Percentiles rank a stretch among this genome's conserved stretches.
phyloP scores from a whole-genome alignment of 2,888 invertebrate species.

The Cancer borealis region DNA sequence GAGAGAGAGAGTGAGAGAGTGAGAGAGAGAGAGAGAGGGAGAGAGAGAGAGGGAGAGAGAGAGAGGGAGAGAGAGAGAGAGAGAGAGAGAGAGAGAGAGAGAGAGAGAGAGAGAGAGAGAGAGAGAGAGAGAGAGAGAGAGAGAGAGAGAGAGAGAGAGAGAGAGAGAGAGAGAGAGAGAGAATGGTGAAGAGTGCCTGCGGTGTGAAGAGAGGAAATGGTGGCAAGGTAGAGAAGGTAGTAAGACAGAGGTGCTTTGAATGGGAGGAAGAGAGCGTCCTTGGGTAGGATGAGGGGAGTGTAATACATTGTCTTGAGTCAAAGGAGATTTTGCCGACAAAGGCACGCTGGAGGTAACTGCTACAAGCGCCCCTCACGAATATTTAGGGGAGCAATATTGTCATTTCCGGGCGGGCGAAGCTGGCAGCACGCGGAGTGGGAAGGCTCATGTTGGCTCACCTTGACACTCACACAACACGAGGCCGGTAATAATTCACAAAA shows the following conservation, averaged over 20 bases:
- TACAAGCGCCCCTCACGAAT: slow-evolving; percentile 17
- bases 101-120: slow-evolving; percentile 54
- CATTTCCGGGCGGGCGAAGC: slow-evolving; percentile 30
- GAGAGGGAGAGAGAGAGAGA: slow-evolving; percentile 2
- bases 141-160: slow-evolving; percentile 13
- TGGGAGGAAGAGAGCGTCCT: neutral
- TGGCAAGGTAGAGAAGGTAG: neutral
- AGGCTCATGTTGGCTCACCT: neutral
- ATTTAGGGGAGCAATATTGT: slow-evolving; percentile 30
- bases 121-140: slow-evolving; percentile 37
- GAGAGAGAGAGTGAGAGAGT: neutral
- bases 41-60: slow-evolving; percentile 25
- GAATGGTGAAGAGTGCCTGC: neutral
- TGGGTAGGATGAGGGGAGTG: neutral
- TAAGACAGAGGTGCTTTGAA: neutral
- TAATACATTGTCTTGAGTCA: slow-evolving; percentile 36
- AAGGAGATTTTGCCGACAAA: slow-evolving; percentile 37
- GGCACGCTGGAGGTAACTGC: slow-evolving; percentile 4
- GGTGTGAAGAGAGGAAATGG: neutral
- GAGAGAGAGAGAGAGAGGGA: slow-evolving; percentile 16
- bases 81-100: slow-evolving; percentile 46
- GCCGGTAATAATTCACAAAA: neutral
- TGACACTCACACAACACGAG: slow-evolving; percentile 7
- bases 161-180: neutral
- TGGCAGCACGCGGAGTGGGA: neutral